Evolutionary conservation across 2,797 vertebrate species (phyloP).

Genomic region (Fistularia tabacaria): DNA sequence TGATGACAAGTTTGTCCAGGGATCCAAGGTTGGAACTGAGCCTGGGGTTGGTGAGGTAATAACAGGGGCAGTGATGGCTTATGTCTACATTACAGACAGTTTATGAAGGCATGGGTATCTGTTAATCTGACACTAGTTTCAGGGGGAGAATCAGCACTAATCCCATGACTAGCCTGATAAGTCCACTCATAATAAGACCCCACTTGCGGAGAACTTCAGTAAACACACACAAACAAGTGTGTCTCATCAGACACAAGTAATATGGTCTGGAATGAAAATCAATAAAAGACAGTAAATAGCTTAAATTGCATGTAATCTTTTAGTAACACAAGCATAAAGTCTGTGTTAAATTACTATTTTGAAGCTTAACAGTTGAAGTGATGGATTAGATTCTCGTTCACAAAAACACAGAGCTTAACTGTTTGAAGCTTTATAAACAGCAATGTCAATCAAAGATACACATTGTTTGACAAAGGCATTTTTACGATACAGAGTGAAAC

Average conservation of each 20-base stretch:
- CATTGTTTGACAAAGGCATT: no score
- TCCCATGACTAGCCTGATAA: slow-evolving; percentile 76
- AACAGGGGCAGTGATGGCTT: slow-evolving; percentile 51
- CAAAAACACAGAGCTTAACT: slow-evolving; percentile 56
- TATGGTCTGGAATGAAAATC: slow-evolving; percentile 50
- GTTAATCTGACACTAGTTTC: slow-evolving; percentile 80
- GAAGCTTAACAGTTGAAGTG: slow-evolving; percentile 50
- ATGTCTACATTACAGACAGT: slow-evolving; percentile 75
- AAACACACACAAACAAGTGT: slow-evolving; percentile 43
- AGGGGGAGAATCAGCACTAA: slow-evolving; percentile 72
- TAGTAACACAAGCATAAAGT: slow-evolving; percentile 15
- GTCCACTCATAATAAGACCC: slow-evolving; percentile 60
- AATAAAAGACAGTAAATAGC: slow-evolving; percentile 46
- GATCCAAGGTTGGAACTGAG: slow-evolving; percentile 6
- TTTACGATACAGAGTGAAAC: no score
- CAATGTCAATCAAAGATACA: no score
- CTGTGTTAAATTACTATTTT: slow-evolving; percentile 33
- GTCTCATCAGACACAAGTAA: slow-evolving; percentile 7
- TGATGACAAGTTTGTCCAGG: background rate
- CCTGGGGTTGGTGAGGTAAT: slow-evolving; percentile 41
- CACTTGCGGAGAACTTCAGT: slow-evolving; percentile 43
- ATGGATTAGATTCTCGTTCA: slow-evolving; percentile 57
- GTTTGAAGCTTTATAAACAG: no score
- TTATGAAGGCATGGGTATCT: slow-evolving; percentile 68
- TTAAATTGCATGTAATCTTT: slow-evolving; percentile 42